Base-by-base conservation (phyloP, 2,888 invertebrate species). In the Lutraria lutraria region DNA sequence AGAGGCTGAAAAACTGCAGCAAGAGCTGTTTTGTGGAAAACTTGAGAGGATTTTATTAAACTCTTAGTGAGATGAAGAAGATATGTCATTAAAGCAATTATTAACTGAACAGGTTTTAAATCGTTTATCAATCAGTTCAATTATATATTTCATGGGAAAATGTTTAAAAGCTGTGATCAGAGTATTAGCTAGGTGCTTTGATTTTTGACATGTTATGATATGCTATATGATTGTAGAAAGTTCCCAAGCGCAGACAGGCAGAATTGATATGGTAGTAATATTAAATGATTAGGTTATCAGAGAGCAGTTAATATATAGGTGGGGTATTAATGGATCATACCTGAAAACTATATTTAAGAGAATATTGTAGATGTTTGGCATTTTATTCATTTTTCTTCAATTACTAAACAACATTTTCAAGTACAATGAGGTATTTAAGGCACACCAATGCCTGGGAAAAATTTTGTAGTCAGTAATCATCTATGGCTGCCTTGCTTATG, bases 131-230 rank as follows among this genome's bases (percentile, higher is more conserved):
- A 85, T 79, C 79, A 56, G 53, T 76, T 85, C 85, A 85, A 79
- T 76, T 85, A 85, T 76, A 54, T 79, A 31, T 85, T 85, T 68
- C 85, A 79, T 85, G 85, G 85, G 85, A 85, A 85, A 85, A 79
- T 56, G 31, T 52, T 84, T 15, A 29, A 72, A 84, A 84, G 25
- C 29, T 25, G 31, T 72, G 72, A n/a, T 72, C 29, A 25, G 72
- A 25, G 72, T 25, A 72, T 72, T 72, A 72, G 3, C 25, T n/a
- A 72, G 29, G 29, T 72, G 72, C 31, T 72, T 19, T 25, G 25
- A 29, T 15, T 72, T 68, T 29, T 72, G 72, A 72, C 72, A 72
- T 25, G 72, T 72, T 72, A 72, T 72, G 72, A 72, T 72, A 29
- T 68, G n/a, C 15, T 72, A 72, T 8, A 72, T 12, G 72, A 72